Evolutionary conservation across 2,797 vertebrate genomes (phyloP).

Genomic region (Bradypodion pumilum): DNA sequence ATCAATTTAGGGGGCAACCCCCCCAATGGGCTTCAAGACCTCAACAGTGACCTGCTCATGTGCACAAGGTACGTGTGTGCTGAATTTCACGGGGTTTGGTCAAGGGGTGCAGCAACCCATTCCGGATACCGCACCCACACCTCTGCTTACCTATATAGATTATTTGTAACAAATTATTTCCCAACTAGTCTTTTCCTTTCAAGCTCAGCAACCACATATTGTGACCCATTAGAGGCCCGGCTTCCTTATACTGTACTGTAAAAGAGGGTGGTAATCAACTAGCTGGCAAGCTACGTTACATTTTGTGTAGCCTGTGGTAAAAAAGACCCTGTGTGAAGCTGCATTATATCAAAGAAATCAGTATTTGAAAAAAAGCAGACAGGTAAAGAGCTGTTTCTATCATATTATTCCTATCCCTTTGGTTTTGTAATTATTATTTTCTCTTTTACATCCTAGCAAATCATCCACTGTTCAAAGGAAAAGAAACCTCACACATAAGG

Average conservation of each 20-base stretch:
- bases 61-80: too few species aligned
- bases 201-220: not conserved
- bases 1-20: too few species aligned
- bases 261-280: not conserved
- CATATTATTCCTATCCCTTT: not conserved
- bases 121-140: too few species aligned
- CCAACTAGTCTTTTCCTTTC: not conserved
- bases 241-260: not conserved
- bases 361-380: not conserved
- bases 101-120: too few species aligned
- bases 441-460: conserved; percentile 51
- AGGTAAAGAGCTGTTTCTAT: not conserved
- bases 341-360: not conserved
- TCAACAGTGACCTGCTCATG: too few species aligned
- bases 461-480: conserved; percentile 42
- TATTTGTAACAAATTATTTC: not conserved
- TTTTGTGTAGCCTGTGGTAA: not conserved
- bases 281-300: not conserved
- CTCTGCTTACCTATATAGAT: too few species aligned
- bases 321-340: not conserved
- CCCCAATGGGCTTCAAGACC: too few species aligned
- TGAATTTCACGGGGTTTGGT: too few species aligned
- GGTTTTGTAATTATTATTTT: conserved; percentile 64
- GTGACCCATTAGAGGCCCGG: not conserved
- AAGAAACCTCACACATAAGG: not conserved